Evolutionary conservation across 2,888 invertebrate genomes (phyloP).

Genomic region (Sceliomorpha sp.): DNA sequence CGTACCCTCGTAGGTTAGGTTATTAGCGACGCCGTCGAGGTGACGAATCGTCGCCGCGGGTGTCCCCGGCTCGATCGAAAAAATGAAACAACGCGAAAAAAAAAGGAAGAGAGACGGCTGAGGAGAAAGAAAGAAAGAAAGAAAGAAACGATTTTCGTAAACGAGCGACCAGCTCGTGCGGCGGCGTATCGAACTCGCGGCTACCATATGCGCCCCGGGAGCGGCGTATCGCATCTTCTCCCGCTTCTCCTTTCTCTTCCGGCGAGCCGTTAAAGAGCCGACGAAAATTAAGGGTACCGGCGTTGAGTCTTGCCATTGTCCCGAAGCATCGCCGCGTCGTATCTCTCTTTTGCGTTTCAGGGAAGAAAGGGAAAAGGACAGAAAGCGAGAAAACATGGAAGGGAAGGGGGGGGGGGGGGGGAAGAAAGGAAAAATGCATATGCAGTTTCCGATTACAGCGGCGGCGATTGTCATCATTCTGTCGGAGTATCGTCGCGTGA

Average conservation of each 20-base stretch:
- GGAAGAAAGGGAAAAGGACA: slow-evolving; percentile 14
- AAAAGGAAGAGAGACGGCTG: too few relatives aligned
- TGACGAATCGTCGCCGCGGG: slow-evolving; percentile 48
- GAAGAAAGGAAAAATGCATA: slow-evolving; percentile 22
- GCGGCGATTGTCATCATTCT: too few relatives aligned
- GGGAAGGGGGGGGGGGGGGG: slow-evolving; percentile 22
- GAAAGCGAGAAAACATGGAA: slow-evolving; percentile 30
- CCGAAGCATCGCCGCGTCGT: slow-evolving; percentile 56
- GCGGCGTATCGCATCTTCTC: slow-evolving; percentile 59
- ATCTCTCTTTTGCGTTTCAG: slow-evolving; percentile 37
- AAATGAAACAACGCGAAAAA: too few relatives aligned
- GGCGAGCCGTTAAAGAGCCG: slow-evolving; percentile 44
- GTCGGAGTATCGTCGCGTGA: slow-evolving; percentile 60
- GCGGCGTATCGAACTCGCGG: slow-evolving; percentile 50
- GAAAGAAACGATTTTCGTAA: slow-evolving; percentile 62
- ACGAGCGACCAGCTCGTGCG: slow-evolving; percentile 30
- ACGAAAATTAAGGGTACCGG: slow-evolving; percentile 40
- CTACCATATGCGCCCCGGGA: slow-evolving; percentile 63
- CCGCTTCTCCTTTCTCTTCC: slow-evolving; percentile 42
- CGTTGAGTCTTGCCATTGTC: slow-evolving; percentile 56
- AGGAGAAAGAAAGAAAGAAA: too few relatives aligned
- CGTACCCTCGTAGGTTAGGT: slow-evolving; percentile 7
- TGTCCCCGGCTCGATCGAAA: slow-evolving; percentile 38
- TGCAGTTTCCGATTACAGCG: slow-evolving; percentile 31
- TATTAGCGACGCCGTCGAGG: slow-evolving; percentile 37